Percentiles rank a stretch among this genome's conserved stretches.
Evolutionary conservation across 2,888 invertebrate genomes (phyloP).

Genomic region (Diarsia dahlii): DNA sequence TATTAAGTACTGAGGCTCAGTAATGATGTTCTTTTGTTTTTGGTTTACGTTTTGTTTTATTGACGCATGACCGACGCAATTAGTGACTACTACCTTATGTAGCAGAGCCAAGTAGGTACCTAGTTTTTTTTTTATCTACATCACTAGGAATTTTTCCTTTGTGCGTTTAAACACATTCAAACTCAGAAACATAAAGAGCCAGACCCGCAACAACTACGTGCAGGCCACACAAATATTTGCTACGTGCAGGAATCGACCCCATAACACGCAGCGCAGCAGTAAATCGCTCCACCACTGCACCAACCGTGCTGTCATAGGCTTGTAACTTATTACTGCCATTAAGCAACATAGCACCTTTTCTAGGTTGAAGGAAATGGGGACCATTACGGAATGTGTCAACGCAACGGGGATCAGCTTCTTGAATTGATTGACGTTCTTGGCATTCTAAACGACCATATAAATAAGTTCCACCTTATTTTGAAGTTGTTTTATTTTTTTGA

Average conservation of each 20-base stretch:
- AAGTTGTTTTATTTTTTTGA: not conserved
- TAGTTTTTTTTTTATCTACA: too few relatives aligned
- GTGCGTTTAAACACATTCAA: too few relatives aligned
- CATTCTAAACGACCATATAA: not conserved
- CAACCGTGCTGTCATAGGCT: not conserved
- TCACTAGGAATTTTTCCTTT: too few relatives aligned
- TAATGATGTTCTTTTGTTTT: constrained; percentile 31
- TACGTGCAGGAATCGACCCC: not conserved
- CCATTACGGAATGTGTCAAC: not conserved
- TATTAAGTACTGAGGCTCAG: constrained; percentile 2
- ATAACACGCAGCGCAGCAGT: not conserved
- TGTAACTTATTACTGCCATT: not conserved
- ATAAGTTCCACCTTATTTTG: not conserved
- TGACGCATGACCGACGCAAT: not conserved
- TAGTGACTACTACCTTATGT: not conserved
- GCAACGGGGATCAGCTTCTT: not conserved
- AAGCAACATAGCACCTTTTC: not conserved
- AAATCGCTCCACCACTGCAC: not conserved
- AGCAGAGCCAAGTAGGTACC: not conserved
- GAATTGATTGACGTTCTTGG: not conserved
- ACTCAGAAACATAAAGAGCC: not conserved
- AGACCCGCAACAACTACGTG: not conserved
- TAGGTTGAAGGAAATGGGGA: not conserved
- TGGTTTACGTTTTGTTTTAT: constrained; percentile 11
- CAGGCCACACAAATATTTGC: too few relatives aligned